Evolutionary conservation across 1,140 invertebrate genomes (phyloP).

Genomic region (Macrobrachium rosenbergii): DNA sequence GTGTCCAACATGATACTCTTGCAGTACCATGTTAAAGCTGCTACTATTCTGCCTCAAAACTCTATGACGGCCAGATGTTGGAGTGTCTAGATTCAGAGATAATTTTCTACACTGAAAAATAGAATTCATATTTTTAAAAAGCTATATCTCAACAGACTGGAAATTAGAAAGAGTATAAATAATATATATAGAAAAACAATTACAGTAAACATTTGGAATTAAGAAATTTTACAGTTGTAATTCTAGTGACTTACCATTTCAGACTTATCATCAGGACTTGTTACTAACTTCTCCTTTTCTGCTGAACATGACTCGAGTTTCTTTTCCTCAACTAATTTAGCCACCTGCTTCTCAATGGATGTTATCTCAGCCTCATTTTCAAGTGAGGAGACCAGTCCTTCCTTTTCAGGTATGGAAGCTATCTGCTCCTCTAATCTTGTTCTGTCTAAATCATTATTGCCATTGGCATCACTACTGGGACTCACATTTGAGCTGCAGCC

Average conservation of each 20-base stretch:
- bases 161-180: not conserved
- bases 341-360: constrained; percentile 15
- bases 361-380: constrained; percentile 33
- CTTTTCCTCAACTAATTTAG: constrained; percentile 3
- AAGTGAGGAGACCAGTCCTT: not conserved
- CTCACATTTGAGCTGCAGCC: constrained; percentile 49
- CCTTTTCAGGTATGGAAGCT: constrained; percentile 11
- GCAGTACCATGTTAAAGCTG: constrained; percentile 56
- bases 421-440: constrained; percentile 4
- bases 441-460: constrained; percentile 31
- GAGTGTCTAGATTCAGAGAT: constrained; percentile 45
- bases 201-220: not conserved
- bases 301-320: constrained; percentile 34
- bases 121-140: not conserved
- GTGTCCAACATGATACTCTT: constrained; percentile 73
- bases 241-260: constrained; percentile 34
- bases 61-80: constrained; percentile 31
- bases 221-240: too few species aligned
- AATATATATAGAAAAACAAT: not conserved
- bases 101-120: constrained; percentile 37
- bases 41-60: constrained; percentile 53
- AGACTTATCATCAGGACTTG: constrained; percentile 36
- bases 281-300: constrained; percentile 52
- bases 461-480: constrained; percentile 56
- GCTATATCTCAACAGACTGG: not conserved